These are phyloP conservation scores for Actinernus sp. DNA, from an alignment of 92 coral and sea anemone genomes.

Conservation along the genomic window DNA sequence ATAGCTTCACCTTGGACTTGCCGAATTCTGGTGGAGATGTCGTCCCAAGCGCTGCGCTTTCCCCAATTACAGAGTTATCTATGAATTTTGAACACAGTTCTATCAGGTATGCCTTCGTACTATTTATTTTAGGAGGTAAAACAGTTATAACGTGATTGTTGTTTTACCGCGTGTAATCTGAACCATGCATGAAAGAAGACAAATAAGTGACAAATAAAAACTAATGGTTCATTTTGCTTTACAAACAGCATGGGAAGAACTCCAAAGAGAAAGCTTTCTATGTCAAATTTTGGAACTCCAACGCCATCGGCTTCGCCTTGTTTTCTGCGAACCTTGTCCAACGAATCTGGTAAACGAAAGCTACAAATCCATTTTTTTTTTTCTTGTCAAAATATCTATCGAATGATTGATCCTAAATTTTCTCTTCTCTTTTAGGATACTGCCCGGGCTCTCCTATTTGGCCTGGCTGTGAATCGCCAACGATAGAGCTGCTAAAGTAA, in stretches of 20 bases:
- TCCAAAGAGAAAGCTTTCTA: conserved; percentile 92
- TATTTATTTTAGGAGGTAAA: conserved; percentile 2
- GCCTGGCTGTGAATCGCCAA: conserved; percentile 84
- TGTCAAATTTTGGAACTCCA: conserved; percentile 76
- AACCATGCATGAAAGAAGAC: no score
- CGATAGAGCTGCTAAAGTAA: conserved; percentile 88
- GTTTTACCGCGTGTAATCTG: conserved; percentile 23
- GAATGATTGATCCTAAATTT: not conserved
- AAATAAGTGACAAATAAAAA: no score
- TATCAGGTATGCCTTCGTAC: conserved; percentile 62
- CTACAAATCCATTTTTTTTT: not conserved
- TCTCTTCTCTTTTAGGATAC: conserved; percentile 56
- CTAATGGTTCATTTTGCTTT: no score
- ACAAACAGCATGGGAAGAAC: conserved; percentile 87
- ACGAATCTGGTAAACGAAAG: conserved; percentile 86
- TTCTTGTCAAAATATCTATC: not conserved
- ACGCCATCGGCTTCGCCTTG: conserved; percentile 72
- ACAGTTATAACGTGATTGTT: not conserved
- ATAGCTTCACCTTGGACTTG: conserved; percentile 81
- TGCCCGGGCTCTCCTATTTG: conserved; percentile 77
- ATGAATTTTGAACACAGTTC: conserved; percentile 87
- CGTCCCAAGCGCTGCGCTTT: conserved; percentile 82
- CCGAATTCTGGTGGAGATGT: conserved; percentile 65
- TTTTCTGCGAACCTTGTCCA: conserved; percentile 78
- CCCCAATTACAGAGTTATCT: conserved; percentile 95